Base-by-base conservation (phyloP, 2,797 vertebrate genomes). In the Cossypha dichroa region DNA sequence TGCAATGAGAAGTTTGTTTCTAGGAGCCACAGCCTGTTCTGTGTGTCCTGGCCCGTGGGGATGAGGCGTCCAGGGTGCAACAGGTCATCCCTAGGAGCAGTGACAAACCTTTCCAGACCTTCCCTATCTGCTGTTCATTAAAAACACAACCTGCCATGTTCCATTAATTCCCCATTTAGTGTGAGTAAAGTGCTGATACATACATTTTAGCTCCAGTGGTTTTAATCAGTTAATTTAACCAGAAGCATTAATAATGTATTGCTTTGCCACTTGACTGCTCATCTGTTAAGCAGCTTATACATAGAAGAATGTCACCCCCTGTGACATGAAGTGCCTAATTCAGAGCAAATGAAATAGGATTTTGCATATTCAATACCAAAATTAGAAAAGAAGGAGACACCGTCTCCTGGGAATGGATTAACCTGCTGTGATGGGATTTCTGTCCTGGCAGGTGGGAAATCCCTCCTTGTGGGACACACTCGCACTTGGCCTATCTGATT, bases 161-260 rank as follows among this genome's bases (percentile, higher is more conserved):
- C 97, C 97, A 97, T 98, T 98, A 97, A 96, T 97, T 96, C 95
- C 97, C 96, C 97, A 74, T 97, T 98, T 95, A 95, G 93, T 67
- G 92, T 13, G 18, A 78, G 96, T 77, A 86, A 98, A 98, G 95
- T 88, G 91, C 97, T 97, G 97, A 98, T 97, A 97, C n/a, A 17
- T 72, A 94, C 97, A 77, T 96, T 98, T 97, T 96, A 98, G 97
- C 97, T 97, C 85, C 97, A 85, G 97, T 93, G 96, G 58, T 95
- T 98, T 97, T 98, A 98, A 98, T 98, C 97, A 98, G 98, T 98
- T 98, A 97, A 98, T 98, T 98, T 98, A 97, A 97, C 97, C 96
- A 97, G 97, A 97, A 98, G 94, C 97, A 97, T 98, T 98, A 98
- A 97, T 98, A 98, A 98, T 97, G 97, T 82, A 97, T 98, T 98